These are phyloP conservation scores for Agrochola litura DNA, from an alignment of 2,888 invertebrate genomes.

Conservation along the genomic window DNA sequence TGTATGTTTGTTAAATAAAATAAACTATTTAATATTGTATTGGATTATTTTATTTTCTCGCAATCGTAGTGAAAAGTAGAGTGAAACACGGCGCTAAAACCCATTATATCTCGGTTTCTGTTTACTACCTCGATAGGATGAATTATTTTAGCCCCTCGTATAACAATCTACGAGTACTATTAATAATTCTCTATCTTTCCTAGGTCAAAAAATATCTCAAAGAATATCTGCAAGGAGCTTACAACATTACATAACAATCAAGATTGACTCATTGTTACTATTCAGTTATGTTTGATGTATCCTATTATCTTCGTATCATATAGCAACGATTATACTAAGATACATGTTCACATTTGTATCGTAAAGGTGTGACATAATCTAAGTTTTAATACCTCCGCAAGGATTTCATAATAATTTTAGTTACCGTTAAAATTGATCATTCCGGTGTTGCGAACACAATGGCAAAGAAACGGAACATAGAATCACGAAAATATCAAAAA, in stretches of 20 bases:
- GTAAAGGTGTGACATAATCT: constrained; percentile 20
- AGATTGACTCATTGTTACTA: constrained; percentile 5
- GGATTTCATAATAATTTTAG: constrained; percentile 19
- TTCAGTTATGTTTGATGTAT: constrained; percentile 15
- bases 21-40: too few relatives aligned
- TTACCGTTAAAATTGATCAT: not conserved
- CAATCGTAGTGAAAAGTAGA: too few relatives aligned
- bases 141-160: too few relatives aligned
- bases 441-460: not conserved
- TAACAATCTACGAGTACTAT: too few relatives aligned
- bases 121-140: too few relatives aligned
- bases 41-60: too few relatives aligned
- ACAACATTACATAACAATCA: constrained; percentile 8
- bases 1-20: too few relatives aligned
- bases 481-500: constrained; percentile 5
- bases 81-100: too few relatives aligned
- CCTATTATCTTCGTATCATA: constrained; percentile 22
- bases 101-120: too few relatives aligned
- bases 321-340: constrained; percentile 3
- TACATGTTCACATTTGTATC: constrained; percentile 13
- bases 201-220: not conserved
- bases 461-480: not conserved
- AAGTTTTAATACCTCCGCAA: not conserved
- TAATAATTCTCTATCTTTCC: not conserved
- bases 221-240: constrained; percentile 1